Evolutionary conservation across 2,113 vertebrate species (phyloP), one percentile per base, ranked within the genome.

Genomic region (Sorex fumeus): DNA sequence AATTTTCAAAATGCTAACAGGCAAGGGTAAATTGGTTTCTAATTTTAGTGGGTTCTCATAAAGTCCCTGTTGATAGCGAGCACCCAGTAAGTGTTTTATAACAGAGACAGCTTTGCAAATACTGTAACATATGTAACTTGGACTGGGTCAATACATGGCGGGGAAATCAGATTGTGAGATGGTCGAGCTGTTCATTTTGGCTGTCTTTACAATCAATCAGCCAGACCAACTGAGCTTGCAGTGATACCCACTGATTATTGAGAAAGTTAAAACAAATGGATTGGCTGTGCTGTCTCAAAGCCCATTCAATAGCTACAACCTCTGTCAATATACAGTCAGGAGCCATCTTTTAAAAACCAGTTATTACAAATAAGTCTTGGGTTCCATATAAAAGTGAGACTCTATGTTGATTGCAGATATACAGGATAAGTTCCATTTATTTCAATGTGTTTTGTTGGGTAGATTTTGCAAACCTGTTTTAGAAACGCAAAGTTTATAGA

Each of bases 91-190:
- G 67, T 92, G 80, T 94, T 91, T 96, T 91, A 89, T 80, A 93
- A 87, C 77, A 92, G 88, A 87, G 92, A 94, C 87, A 91, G 94
- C 91, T 94, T 96, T 97, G 95, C 76, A 92, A 95, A 97, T 91
- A 93, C 74, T 87, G 81, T 95, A 92, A 93, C 96, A 89, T 95
- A 95, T 94, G 96, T 96, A 94, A 95, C 94, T 91, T 89, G 92
- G 94, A 60, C 77, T 64, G 80, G 93, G 92, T 96, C 96, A 94
- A 92, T 94, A 94, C 83, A 57, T 71, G 93, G 80, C 3, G 21
- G 93, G 62, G 83, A 93, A 89, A 95, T 96, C 67, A 89, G 95
- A 83, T 94, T 86, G 90, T n/a, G 92, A 93, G 91, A 93, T 81
- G 84, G 92, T 53, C 0, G 62, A 91, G 93, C 92, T 95, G 91